These are phyloP conservation scores for Choloepus hoffmanni DNA, from an alignment of 2,113 vertebrate genomes.

Conservation along the genomic window DNA sequence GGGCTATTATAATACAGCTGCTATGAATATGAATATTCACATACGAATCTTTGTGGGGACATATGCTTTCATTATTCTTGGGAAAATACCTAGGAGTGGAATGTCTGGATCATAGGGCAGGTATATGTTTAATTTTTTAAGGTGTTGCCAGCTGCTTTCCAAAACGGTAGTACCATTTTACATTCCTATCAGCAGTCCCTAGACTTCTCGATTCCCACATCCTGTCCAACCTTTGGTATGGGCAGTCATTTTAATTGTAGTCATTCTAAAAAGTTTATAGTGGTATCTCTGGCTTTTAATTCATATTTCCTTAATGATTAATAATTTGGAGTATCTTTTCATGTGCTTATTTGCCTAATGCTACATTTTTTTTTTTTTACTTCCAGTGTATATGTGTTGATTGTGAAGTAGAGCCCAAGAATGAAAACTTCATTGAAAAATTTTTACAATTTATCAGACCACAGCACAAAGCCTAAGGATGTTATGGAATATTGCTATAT, in stretches of 20 bases:
- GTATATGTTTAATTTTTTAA: constrained; percentile 31
- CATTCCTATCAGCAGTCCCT: background rate
- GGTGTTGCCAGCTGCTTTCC: background rate
- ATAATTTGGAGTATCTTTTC: constrained; percentile 27
- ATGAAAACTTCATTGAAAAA: background rate
- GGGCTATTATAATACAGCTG: background rate
- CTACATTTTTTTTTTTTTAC: background rate
- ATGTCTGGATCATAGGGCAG: background rate
- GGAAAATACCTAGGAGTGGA: background rate
- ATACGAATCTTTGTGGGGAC: background rate
- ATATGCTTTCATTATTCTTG: background rate
- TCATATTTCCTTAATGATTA: background rate
- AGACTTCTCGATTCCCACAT: background rate
- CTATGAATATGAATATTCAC: background rate
- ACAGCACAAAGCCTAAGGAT: constrained; percentile 28
- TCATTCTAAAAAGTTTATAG: background rate
- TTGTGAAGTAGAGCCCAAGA: background rate
- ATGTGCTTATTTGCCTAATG: background rate
- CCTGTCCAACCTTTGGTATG: background rate
- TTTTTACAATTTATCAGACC: constrained; percentile 38
- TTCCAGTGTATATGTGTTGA: background rate
- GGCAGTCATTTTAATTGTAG: background rate
- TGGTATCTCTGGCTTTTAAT: background rate
- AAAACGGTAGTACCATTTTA: background rate
- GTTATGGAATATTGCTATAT: background rate